A percentile compares a stretch with the other conserved stretches of the same genome.
Evolutionary conservation across 2,797 vertebrate genomes (phyloP).

Genomic region (Sebastes variabilis): DNA sequence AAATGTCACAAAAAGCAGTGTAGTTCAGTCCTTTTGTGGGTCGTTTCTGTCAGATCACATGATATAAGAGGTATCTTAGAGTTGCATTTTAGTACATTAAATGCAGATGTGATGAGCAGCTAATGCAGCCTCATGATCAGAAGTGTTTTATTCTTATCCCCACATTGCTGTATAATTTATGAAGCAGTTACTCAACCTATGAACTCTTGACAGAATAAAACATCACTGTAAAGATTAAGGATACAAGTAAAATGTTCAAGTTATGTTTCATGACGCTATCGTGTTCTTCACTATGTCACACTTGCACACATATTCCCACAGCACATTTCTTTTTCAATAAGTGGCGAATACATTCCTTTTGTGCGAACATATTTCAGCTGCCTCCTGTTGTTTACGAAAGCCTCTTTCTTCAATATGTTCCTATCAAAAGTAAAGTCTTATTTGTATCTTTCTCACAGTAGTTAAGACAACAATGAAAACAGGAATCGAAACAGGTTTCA

Average conservation of each 20-base stretch:
- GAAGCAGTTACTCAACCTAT: not conserved
- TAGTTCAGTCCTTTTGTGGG: no score
- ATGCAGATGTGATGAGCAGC: not conserved
- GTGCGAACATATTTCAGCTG: constrained; percentile 4
- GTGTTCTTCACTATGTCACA: not conserved
- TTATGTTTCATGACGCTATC: not conserved
- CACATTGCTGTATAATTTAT: not conserved
- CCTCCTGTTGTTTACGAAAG: constrained; percentile 7
- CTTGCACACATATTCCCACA: constrained; percentile 8
- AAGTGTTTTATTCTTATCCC: not conserved
- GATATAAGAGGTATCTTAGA: not conserved
- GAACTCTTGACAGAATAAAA: not conserved
- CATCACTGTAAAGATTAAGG: not conserved
- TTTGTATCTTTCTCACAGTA: constrained; percentile 51
- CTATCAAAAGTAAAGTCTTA: constrained; percentile 18
- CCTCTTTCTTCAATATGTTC: not conserved
- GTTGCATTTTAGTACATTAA: not conserved
- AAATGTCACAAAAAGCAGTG: no score
- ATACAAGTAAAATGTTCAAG: not conserved
- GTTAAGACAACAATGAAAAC: constrained; percentile 45
- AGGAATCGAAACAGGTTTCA: constrained; percentile 31
- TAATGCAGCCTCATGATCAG: not conserved
- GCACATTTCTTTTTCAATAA: constrained; percentile 1
- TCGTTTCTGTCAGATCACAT: not conserved
- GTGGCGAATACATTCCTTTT: not conserved